Percentiles rank a stretch among this genome's conserved stretches.
phyloP scores from a whole-genome alignment of 2,888 invertebrate genomes.

The Scrobipalpa atriplicella region DNA sequence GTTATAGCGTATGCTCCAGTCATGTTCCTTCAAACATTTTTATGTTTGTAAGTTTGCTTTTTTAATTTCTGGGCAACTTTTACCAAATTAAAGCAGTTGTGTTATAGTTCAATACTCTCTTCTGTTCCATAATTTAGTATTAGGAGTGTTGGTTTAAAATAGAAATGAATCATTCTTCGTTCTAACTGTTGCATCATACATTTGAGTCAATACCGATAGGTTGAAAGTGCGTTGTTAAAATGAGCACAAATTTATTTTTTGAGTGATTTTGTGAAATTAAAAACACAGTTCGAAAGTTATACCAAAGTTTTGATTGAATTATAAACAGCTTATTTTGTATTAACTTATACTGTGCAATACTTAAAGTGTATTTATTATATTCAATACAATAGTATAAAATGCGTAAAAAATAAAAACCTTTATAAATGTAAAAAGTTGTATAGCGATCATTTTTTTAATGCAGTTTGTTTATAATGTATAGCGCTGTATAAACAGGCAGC shows the following conservation, averaged over 20 bases:
- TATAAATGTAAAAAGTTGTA: too few species aligned
- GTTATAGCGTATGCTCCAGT: conserved; percentile 64
- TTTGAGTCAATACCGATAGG: background rate
- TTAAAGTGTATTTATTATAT: too few species aligned
- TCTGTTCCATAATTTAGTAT: background rate
- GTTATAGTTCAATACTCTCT: background rate
- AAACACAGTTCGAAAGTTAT: too few species aligned
- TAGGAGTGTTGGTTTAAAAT: background rate
- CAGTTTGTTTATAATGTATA: background rate
- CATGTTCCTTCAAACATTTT: conserved; percentile 69
- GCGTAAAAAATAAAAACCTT: too few species aligned
- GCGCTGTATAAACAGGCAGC: background rate
- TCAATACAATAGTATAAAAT: too few species aligned
- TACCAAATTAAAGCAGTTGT: conserved; percentile 40
- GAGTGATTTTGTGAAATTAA: too few species aligned
- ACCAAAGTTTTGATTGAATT: too few species aligned
- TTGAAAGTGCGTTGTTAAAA: background rate
- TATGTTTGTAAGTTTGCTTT: conserved; percentile 61
- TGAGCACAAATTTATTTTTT: background rate
- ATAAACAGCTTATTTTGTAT: too few species aligned
- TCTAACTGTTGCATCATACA: conserved; percentile 2
- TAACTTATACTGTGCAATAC: too few species aligned
- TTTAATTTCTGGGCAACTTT: conserved; percentile 64
- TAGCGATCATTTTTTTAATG: too few species aligned
- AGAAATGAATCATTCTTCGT: conserved; percentile 3